Evolutionary conservation across 2,797 vertebrate species (phyloP).

Genomic region (Aldrovandia affinis): DNA sequence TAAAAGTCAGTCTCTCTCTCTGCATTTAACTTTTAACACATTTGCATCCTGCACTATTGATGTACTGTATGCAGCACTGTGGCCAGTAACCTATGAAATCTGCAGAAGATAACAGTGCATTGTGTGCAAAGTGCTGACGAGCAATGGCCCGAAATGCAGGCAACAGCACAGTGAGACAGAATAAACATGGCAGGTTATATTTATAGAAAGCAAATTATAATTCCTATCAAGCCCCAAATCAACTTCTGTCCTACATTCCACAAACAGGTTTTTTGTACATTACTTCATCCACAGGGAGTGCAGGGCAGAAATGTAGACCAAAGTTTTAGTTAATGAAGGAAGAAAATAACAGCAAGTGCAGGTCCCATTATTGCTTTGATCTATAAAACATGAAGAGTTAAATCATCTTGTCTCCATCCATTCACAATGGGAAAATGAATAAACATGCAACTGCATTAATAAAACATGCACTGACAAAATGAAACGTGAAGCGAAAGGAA

Average conservation of each 20-base stretch:
- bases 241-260: constrained; percentile 62
- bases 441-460: not conserved
- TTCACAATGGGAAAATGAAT: constrained; percentile 12
- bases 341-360: constrained; percentile 28
- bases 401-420: constrained; percentile 47
- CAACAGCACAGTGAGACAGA: constrained; percentile 54
- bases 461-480: not conserved
- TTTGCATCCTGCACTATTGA: not conserved
- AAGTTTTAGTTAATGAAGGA: constrained; percentile 57
- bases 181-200: constrained; percentile 51
- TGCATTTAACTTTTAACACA: not conserved
- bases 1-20: not conserved
- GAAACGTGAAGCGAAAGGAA: not conserved
- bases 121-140: not conserved
- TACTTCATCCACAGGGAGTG: not conserved
- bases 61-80: not conserved
- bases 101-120: not conserved
- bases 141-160: not conserved
- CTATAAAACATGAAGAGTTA: constrained; percentile 61
- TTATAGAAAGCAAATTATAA: constrained; percentile 47
- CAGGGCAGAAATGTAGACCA: not conserved
- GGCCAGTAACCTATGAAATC: not conserved
- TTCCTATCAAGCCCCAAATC: constrained; percentile 46
- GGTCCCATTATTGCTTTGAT: constrained; percentile 56
- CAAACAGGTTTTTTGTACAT: constrained; percentile 13